A percentile compares a stretch with the other conserved stretches of the same genome.
These are phyloP conservation scores for Myrmecobius fasciatus DNA, from an alignment of 2,113 vertebrate species.

Conservation along the genomic window DNA sequence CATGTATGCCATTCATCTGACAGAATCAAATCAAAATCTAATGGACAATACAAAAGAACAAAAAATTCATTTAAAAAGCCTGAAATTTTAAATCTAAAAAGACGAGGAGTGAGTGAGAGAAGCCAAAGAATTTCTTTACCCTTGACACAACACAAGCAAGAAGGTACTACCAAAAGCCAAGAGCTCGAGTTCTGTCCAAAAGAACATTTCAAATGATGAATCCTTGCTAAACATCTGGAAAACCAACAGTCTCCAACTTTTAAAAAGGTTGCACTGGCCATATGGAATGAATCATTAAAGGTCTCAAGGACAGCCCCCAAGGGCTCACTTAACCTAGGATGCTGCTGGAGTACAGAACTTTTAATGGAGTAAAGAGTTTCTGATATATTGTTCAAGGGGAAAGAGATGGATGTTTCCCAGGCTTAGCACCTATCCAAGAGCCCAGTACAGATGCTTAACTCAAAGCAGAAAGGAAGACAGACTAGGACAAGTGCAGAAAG, in stretches of 20 bases:
- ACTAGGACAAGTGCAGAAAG: neutral
- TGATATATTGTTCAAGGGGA: neutral
- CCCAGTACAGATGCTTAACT: neutral
- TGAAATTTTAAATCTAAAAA: neutral
- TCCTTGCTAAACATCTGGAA: neutral
- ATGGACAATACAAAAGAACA: neutral
- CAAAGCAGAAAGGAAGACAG: constrained; percentile 10
- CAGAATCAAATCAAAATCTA: neutral
- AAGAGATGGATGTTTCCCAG: neutral
- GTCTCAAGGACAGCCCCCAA: neutral
- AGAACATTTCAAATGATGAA: neutral
- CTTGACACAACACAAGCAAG: neutral
- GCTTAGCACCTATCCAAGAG: neutral
- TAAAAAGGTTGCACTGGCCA: neutral
- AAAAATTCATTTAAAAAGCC: neutral
- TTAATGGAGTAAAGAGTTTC: neutral
- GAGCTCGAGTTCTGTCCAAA: neutral
- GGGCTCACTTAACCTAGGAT: neutral
- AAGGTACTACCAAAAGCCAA: neutral
- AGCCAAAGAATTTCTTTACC: neutral
- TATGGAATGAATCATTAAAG: neutral
- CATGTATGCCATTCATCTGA: neutral
- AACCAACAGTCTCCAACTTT: neutral
- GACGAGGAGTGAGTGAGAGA: neutral
- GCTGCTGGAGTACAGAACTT: too few relatives aligned